A percentile compares a stretch with the other conserved stretches of the same genome.
phyloP scores from a whole-genome alignment of 2,888 invertebrate species.

The Sesamia inferens region DNA sequence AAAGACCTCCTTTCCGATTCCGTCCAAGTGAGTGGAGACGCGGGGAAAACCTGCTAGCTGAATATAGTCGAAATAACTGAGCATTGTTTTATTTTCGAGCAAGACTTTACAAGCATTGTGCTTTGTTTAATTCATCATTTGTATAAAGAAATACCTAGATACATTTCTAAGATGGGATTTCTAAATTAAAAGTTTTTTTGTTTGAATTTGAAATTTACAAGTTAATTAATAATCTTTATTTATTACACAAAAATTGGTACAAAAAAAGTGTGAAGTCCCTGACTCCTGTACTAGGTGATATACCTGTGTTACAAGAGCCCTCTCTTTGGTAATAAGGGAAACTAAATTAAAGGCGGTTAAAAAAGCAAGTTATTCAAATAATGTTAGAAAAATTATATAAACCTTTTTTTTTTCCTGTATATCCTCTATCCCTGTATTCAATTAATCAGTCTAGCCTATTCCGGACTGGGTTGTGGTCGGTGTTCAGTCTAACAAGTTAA shows the following conservation, averaged over 20 bases:
- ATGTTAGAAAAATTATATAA: neutral
- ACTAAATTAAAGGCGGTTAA: too few relatives aligned
- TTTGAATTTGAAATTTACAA: neutral
- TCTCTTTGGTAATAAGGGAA: too few relatives aligned
- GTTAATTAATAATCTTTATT: neutral
- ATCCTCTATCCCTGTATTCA: too few relatives aligned
- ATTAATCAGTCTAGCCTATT: too few relatives aligned
- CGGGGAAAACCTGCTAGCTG: slow-evolving; percentile 42
- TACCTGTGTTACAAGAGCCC: too few relatives aligned
- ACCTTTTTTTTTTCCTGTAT: neutral
- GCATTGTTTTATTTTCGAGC: slow-evolving; percentile 47
- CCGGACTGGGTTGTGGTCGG: too few relatives aligned
- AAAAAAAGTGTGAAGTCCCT: too few relatives aligned
- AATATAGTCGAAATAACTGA: slow-evolving; percentile 39
- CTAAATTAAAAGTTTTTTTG: neutral
- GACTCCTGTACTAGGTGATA: too few relatives aligned
- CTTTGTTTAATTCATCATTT: slow-evolving; percentile 16
- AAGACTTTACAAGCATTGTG: slow-evolving; percentile 18
- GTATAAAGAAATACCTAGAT: neutral
- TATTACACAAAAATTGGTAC: too few relatives aligned
- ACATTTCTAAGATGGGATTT: neutral
- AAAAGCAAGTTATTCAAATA: neutral
- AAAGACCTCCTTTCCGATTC: slow-evolving; percentile 47
- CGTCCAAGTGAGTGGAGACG: slow-evolving; percentile 48
- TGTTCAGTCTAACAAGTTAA: too few relatives aligned